These are phyloP conservation scores for Bubo scandiacus DNA, from an alignment of 2,113 vertebrate genomes.

Conservation along the genomic window DNA sequence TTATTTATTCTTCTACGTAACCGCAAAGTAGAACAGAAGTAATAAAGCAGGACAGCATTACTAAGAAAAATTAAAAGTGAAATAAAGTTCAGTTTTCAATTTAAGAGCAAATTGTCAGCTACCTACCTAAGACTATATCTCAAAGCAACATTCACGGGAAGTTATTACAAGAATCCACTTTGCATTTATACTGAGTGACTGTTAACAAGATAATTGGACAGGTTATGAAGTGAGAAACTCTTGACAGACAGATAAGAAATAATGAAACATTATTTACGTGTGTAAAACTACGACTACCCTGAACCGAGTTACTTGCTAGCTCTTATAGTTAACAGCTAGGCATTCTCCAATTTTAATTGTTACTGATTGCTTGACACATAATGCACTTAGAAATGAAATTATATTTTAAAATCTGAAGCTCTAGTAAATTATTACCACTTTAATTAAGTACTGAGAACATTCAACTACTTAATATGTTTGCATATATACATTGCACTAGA, in stretches of 20 bases:
- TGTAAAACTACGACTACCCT: neutral
- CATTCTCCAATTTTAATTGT: neutral
- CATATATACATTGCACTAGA: accelerated
- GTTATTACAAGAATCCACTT: neutral
- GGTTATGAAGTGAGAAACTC: neutral
- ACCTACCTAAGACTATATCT: neutral
- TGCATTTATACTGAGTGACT: neutral
- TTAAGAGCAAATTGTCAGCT: neutral
- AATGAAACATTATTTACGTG: neutral
- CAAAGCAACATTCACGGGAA: neutral
- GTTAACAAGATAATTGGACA: neutral
- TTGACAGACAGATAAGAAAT: neutral
- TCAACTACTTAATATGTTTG: neutral
- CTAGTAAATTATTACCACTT: neutral
- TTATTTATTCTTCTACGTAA: neutral
- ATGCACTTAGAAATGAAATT: neutral
- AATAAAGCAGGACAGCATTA: neutral
- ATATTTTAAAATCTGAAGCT: neutral
- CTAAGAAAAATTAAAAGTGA: neutral
- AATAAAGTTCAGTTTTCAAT: neutral
- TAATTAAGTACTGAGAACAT: neutral
- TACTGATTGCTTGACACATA: neutral
- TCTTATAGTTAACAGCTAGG: neutral
- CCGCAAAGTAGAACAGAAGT: neutral
- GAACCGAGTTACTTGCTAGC: neutral